These are phyloP conservation scores for Papilio gigon DNA, from an alignment of 2,888 invertebrate species.

Conservation along the genomic window DNA sequence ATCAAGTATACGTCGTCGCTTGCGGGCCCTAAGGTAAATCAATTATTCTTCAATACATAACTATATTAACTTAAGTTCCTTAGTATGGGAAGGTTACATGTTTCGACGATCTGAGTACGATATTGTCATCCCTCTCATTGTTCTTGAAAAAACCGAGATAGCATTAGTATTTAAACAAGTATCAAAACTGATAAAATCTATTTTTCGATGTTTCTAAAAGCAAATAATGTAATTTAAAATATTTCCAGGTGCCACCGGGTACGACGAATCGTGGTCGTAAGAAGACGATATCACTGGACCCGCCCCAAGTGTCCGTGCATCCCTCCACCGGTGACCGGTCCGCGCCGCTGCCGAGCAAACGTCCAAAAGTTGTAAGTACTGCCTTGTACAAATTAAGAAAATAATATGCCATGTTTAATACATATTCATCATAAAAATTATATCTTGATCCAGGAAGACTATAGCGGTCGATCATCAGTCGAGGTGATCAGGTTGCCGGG, in stretches of 20 bases:
- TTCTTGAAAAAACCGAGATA: no score
- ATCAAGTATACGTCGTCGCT: slow-evolving; percentile 95
- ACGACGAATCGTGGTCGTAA: slow-evolving; percentile 92
- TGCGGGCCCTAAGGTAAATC: slow-evolving; percentile 89
- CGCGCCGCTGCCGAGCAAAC: slow-evolving; percentile 67
- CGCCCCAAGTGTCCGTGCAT: slow-evolving; percentile 80
- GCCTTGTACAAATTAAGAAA: no score
- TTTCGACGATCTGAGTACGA: no score
- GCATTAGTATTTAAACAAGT: no score
- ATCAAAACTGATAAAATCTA: no score
- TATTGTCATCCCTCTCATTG: no score
- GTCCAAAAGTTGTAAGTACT: slow-evolving; percentile 73
- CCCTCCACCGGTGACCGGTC: slow-evolving; percentile 63
- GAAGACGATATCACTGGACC: slow-evolving; percentile 94
- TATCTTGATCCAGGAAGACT: slow-evolving; percentile 61
- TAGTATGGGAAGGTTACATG: no score
- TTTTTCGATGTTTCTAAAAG: no score
- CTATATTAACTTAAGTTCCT: not conserved
- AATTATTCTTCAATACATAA: not conserved
- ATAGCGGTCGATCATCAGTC: slow-evolving; percentile 85
- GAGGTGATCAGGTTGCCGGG: slow-evolving; percentile 92
- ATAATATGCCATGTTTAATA: not conserved
- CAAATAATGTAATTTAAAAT: no score
- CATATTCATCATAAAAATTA: no score
- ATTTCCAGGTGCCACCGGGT: slow-evolving; percentile 86